Evolutionary conservation across 2,113 vertebrate species (phyloP).

Genomic region (Hypanus sabinus): DNA sequence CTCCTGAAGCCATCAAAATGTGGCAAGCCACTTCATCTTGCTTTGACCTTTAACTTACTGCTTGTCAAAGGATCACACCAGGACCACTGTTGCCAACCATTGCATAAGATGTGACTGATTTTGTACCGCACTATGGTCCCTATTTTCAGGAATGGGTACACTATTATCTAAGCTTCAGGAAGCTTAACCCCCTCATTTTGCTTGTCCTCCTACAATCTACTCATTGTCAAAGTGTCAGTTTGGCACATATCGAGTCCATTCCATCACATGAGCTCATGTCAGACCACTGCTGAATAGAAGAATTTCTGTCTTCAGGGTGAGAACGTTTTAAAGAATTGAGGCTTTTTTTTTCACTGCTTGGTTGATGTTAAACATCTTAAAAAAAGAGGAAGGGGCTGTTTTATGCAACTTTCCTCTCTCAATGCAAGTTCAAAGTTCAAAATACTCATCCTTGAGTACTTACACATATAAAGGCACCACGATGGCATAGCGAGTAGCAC

Average conservation of each 20-base stretch:
- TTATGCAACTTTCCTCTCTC: not conserved
- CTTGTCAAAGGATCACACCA: not conserved
- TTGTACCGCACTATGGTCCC: not conserved
- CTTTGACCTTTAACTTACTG: not conserved
- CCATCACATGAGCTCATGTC: not conserved
- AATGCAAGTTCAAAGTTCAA: too few species aligned
- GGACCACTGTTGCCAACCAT: too few species aligned
- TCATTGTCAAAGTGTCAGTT: not conserved
- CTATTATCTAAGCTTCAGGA: not conserved
- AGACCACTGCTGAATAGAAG: not conserved
- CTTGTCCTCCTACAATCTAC: not conserved
- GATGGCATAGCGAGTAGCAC: too few species aligned
- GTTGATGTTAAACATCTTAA: not conserved
- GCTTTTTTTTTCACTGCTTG: not conserved
- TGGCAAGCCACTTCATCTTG: not conserved
- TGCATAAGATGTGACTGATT: not conserved
- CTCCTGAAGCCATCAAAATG: not conserved
- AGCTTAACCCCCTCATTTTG: not conserved
- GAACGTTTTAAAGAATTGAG: not conserved
- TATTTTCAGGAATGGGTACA: not conserved
- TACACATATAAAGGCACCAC: not conserved
- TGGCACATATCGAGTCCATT: not conserved
- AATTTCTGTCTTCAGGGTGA: not conserved
- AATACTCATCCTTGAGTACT: not conserved
- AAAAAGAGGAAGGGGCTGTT: not conserved